Evolutionary conservation across 2,797 vertebrate genomes (phyloP).

Genomic region (Lagocephalus sceleratus): DNA sequence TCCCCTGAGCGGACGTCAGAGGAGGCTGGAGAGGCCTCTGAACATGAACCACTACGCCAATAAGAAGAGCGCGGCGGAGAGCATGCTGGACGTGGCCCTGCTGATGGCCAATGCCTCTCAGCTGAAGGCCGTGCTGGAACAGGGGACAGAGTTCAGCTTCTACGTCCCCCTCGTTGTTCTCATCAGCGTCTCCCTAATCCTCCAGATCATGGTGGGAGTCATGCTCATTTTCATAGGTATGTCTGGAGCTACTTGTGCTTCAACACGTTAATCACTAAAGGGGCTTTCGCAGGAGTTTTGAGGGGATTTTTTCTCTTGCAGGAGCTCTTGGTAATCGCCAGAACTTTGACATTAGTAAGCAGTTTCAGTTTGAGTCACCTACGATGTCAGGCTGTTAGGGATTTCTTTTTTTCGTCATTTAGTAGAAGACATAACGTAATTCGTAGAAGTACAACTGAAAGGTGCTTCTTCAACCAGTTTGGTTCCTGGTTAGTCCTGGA

Average conservation of each 20-base stretch:
- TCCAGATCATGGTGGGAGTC: constrained; percentile 88
- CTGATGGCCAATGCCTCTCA: constrained; percentile 98
- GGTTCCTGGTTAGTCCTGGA: too few relatives aligned
- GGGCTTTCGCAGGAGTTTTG: background rate
- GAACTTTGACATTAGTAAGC: too few relatives aligned
- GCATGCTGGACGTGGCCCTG: constrained; percentile 95
- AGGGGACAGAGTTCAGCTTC: constrained; percentile 82
- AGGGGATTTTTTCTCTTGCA: background rate
- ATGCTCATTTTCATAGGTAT: constrained; percentile 95
- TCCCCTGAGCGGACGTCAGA: rapidly evolving
- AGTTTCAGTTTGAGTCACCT: too few relatives aligned
- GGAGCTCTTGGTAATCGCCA: too few relatives aligned
- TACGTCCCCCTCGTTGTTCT: constrained; percentile 84
- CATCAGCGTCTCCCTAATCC: constrained; percentile 86
- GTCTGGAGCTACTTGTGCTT: constrained; percentile 27
- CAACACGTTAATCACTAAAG: too few relatives aligned
- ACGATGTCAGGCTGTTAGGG: too few relatives aligned
- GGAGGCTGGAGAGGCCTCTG: constrained; percentile 58
- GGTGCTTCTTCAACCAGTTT: too few relatives aligned
- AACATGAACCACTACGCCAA: constrained; percentile 97
- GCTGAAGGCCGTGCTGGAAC: constrained; percentile 89
- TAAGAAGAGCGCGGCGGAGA: constrained; percentile 95
- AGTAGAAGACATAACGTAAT: too few relatives aligned
- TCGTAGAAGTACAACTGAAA: too few relatives aligned
- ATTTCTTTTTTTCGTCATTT: too few relatives aligned